Evolutionary conservation across 2,888 invertebrate species (phyloP).

Genomic region (Drosophila parthenogenetica): DNA sequence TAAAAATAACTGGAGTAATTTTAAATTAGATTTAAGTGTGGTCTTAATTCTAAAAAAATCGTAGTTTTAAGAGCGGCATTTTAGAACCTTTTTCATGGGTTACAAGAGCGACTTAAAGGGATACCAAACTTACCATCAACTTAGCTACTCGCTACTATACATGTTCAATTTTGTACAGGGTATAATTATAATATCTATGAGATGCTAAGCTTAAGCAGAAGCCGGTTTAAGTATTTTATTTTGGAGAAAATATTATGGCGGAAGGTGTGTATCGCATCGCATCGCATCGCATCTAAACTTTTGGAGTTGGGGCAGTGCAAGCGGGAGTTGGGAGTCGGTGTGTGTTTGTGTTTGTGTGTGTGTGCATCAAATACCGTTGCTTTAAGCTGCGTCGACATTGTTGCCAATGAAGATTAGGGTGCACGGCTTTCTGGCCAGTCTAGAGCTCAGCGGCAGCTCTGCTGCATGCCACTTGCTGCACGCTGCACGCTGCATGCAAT

Average conservation of each 20-base stretch:
- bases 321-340: conserved; percentile 17
- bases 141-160: background rate
- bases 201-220: conserved; percentile 30
- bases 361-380: conserved; percentile 62
- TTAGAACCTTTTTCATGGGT: too few species aligned
- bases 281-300: background rate
- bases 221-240: conserved; percentile 45
- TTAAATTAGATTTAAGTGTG: too few species aligned
- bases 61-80: too few species aligned
- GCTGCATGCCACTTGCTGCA: conserved; percentile 44
- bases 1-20: too few species aligned
- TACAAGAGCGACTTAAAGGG: too few species aligned
- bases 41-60: too few species aligned
- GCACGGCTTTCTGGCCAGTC: conserved; percentile 46
- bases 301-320: background rate
- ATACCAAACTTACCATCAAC: too few species aligned
- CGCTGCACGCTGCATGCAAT: conserved; percentile 64
- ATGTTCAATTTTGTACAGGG: conserved; percentile 2
- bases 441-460: conserved; percentile 19
- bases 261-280: conserved; percentile 35
- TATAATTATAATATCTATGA: conserved; percentile 35
- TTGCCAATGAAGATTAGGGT: conserved; percentile 63
- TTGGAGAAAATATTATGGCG: conserved; percentile 48
- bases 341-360: conserved; percentile 29
- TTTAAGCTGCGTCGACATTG: conserved; percentile 57